Evolutionary conservation across 2,888 invertebrate genomes (phyloP).

Genomic region (Stratiomys singularior): DNA sequence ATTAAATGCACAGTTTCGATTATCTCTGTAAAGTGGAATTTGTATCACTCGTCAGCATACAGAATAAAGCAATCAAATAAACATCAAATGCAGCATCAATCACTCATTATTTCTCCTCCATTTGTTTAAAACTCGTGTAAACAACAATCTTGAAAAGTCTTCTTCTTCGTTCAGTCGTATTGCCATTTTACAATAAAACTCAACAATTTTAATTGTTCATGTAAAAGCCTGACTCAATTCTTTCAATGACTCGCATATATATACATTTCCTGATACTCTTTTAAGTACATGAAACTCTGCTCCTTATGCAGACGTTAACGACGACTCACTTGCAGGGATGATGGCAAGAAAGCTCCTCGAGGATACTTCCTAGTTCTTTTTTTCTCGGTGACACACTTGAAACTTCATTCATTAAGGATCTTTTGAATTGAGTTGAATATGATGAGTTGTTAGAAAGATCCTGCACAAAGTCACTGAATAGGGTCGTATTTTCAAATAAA

Average conservation of each 20-base stretch:
- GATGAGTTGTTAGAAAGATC: constrained; percentile 11
- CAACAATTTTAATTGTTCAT: constrained; percentile 39
- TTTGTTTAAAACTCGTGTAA: background rate
- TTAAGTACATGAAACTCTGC: background rate
- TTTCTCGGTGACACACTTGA: constrained; percentile 36
- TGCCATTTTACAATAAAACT: constrained; percentile 14
- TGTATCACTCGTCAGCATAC: too few species aligned
- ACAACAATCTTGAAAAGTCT: constrained; percentile 13
- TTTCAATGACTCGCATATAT: constrained; percentile 19
- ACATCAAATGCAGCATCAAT: background rate
- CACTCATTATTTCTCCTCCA: background rate
- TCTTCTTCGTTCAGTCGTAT: background rate
- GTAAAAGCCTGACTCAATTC: constrained; percentile 29
- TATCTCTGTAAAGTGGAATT: too few species aligned
- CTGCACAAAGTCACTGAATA: too few species aligned
- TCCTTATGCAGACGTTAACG: background rate
- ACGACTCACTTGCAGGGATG: background rate
- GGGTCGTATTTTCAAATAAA: too few species aligned
- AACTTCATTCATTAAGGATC: constrained; percentile 42
- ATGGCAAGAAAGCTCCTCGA: constrained; percentile 1
- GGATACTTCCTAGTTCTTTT: constrained; percentile 38
- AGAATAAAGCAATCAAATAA: background rate
- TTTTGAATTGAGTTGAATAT: constrained; percentile 34
- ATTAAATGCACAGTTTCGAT: too few species aligned
- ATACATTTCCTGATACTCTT: constrained; percentile 30